These are phyloP conservation scores for Liopterus haemorrhoidalis DNA, from an alignment of 2,888 invertebrate genomes.

Conservation along the genomic window DNA sequence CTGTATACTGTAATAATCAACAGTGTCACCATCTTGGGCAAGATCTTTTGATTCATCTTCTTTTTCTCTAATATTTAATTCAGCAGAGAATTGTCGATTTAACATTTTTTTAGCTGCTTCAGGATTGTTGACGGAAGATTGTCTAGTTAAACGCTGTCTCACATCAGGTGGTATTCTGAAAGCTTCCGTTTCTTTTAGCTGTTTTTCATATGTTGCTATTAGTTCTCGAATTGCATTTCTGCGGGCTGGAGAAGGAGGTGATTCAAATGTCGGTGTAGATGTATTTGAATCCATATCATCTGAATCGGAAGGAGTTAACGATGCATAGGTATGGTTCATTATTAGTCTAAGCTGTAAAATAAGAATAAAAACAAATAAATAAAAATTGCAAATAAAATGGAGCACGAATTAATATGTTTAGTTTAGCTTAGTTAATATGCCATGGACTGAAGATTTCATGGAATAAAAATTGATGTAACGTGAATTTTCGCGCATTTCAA, in stretches of 20 bases:
- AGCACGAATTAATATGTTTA: no score
- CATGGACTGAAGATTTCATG: no score
- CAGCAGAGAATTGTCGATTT: constrained; percentile 18
- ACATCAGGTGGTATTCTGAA: constrained; percentile 1
- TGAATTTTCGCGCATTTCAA: no score
- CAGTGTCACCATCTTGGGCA: constrained; percentile 2
- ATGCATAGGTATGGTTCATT: constrained; percentile 35
- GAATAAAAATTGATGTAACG: no score
- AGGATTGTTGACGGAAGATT: constrained; percentile 26
- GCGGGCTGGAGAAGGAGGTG: constrained; percentile 33
- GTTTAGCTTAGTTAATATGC: no score
- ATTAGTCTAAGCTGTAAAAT: constrained; percentile 17
- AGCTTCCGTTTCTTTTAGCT: constrained; percentile 16
- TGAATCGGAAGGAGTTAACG: constrained; percentile 41
- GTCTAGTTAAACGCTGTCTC: constrained; percentile 24
- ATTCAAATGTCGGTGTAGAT: constrained; percentile 42
- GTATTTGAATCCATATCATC: constrained; percentile 46
- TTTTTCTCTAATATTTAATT: constrained; percentile 29
- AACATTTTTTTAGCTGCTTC: neutral
- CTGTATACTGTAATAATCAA: neutral
- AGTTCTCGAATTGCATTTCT: constrained; percentile 37
- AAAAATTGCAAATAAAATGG: no score
- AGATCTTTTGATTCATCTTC: constrained; percentile 20
- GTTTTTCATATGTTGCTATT: constrained; percentile 39
- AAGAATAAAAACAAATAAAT: no score